Conservation (phyloP, 37 sponge, comb jelly and placozoan species). For the Eunapius fragilis region DNA sequence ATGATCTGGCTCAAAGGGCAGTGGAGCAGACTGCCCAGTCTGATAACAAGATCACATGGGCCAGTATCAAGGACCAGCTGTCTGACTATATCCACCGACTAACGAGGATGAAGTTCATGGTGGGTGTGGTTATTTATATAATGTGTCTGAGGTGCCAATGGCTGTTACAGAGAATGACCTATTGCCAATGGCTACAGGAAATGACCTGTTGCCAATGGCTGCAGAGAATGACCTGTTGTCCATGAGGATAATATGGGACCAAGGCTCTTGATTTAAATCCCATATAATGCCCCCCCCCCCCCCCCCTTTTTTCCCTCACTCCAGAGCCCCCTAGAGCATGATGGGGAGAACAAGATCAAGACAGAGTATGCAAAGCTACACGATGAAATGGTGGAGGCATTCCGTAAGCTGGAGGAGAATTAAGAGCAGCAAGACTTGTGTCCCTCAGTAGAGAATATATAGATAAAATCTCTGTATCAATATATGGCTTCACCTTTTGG, state of each 20-base stretch:
- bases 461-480: too few species aligned
- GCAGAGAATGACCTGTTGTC: too few species aligned
- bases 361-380: slow-evolving; percentile 71
- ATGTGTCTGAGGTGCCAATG: too few species aligned
- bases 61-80: slow-evolving; percentile 84
- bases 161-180: too few species aligned
- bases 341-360: slow-evolving; percentile 90
- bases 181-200: too few species aligned
- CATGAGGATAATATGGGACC: too few species aligned
- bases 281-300: too few species aligned
- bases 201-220: too few species aligned
- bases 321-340: neutral
- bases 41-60: slow-evolving; percentile 97
- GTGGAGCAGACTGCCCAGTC: slow-evolving; percentile 93
- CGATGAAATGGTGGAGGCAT: slow-evolving; percentile 88
- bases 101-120: slow-evolving; percentile 96
- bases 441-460: too few species aligned
- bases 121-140: slow-evolving; percentile 12
- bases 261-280: too few species aligned
- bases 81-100: slow-evolving; percentile 83
- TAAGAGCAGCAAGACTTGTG: neutral
- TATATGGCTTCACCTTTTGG: too few species aligned
- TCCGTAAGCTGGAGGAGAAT: slow-evolving; percentile 91
- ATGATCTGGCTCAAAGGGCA: slow-evolving; percentile 88
- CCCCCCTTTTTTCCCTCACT: too few species aligned